Evolutionary conservation across 2,888 invertebrate genomes (phyloP).

Genomic region (Troides aeacus): DNA sequence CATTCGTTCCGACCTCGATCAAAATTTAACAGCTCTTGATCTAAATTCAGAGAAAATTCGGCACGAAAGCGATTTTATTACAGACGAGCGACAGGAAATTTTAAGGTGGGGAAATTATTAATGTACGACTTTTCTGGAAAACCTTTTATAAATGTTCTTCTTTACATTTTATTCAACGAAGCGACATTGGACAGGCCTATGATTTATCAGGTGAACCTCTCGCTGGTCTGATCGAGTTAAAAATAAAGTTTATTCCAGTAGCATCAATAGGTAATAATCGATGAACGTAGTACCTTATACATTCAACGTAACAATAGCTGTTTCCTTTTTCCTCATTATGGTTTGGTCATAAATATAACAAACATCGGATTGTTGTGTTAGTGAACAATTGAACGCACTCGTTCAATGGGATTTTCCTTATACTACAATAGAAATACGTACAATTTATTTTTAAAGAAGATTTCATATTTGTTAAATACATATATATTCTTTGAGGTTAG

Average conservation of each 20-base stretch:
- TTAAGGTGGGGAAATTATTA: neutral
- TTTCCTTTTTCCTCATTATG: neutral
- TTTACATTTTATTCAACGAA: no score
- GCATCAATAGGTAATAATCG: no score
- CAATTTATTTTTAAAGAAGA: neutral
- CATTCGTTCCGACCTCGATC: conserved; percentile 16
- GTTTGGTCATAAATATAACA: neutral
- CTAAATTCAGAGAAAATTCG: conserved; percentile 11
- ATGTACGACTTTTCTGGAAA: no score
- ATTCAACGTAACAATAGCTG: neutral
- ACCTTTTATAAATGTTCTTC: no score
- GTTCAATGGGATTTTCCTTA: neutral
- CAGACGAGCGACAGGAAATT: conserved; percentile 1
- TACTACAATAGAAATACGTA: neutral
- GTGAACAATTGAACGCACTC: neutral
- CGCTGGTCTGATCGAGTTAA: no score
- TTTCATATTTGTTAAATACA: no score
- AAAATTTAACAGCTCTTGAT: conserved; percentile 11
- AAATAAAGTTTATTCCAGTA: no score
- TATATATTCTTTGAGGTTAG: no score
- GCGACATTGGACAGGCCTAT: no score
- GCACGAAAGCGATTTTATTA: neutral
- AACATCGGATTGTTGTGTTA: neutral
- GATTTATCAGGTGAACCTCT: no score
- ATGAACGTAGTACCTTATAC: neutral